Percentiles rank a stretch among this genome's conserved stretches.
Conservation (phyloP, 2,113 vertebrate species). For the Cyphomyrus plagiostoma region DNA sequence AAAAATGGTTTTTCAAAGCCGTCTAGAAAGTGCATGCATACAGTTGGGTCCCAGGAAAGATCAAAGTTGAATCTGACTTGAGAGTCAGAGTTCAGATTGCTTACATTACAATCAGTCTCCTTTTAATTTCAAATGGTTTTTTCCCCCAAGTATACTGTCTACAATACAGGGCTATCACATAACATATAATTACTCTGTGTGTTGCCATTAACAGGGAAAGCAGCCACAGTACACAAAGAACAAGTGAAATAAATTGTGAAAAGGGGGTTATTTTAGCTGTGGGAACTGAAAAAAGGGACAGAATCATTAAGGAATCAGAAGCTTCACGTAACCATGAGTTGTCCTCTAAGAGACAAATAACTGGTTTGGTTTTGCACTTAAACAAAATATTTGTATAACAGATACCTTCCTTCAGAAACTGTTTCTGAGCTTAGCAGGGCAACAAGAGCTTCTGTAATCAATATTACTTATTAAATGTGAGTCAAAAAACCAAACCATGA, state of each 20-base stretch:
- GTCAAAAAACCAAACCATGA: not conserved
- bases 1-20: not conserved
- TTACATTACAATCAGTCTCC: slow-evolving; percentile 28
- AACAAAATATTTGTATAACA: slow-evolving; percentile 9
- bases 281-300: slow-evolving; percentile 7
- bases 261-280: slow-evolving; percentile 15
- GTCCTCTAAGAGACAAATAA: not conserved
- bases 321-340: slow-evolving; percentile 17
- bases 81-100: slow-evolving; percentile 4
- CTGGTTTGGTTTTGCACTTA: not conserved
- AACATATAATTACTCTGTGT: slow-evolving; percentile 48
- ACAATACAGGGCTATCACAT: slow-evolving; percentile 45
- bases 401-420: not conserved
- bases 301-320: slow-evolving; percentile 15
- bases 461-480: not conserved
- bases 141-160: slow-evolving; percentile 7
- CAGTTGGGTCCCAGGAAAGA: not conserved
- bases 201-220: slow-evolving; percentile 45
- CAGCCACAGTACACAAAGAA: slow-evolving; percentile 24
- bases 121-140: slow-evolving; percentile 11
- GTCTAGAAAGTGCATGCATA: not conserved
- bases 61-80: slow-evolving; percentile 20
- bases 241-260: slow-evolving; percentile 20
- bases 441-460: not conserved
- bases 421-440: not conserved